A percentile compares a stretch with the other conserved stretches of the same genome.
These are phyloP conservation scores for Noctuana brunneofusca DNA, from an alignment of 2,888 invertebrate species.

Conservation along the genomic window DNA sequence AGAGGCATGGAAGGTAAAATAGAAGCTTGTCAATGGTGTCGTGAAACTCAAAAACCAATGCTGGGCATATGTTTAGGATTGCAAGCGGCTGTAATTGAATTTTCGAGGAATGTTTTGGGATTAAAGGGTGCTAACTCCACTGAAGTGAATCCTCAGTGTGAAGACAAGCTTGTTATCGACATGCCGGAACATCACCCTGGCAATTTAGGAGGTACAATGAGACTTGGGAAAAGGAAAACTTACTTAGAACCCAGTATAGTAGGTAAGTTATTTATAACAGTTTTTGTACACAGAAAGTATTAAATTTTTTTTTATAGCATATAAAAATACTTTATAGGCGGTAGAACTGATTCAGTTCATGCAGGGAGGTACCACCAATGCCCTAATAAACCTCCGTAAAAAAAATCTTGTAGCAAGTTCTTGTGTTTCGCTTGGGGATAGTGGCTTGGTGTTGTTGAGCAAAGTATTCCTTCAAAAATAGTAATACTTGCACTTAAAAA, in stretches of 20 bases:
- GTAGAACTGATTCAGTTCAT: no score
- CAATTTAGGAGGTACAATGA: conserved; percentile 98
- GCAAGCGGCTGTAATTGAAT: conserved; percentile 98
- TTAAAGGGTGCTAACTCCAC: conserved; percentile 92
- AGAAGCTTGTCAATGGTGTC: conserved; percentile 95
- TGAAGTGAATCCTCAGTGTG: conserved; percentile 90
- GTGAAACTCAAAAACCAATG: conserved; percentile 94
- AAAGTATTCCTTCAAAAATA: no score
- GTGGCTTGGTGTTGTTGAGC: no score
- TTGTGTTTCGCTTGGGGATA: no score
- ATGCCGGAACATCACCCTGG: conserved; percentile 99
- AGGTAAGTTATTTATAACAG: conserved; percentile 74
- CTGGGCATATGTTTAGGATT: conserved; percentile 98
- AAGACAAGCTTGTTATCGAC: conserved; percentile 94
- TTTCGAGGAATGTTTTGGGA: conserved; percentile 91
- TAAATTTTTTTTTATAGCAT: no score
- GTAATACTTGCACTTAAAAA: no score
- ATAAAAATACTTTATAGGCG: no score
- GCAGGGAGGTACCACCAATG: no score
- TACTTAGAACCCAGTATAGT: conserved; percentile 87
- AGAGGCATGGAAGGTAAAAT: conserved; percentile 98
- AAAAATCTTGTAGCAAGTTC: no score
- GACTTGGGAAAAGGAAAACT: conserved; percentile 96
- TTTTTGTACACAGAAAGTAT: neutral
- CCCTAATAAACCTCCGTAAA: no score